phyloP scores from a whole-genome alignment of 2,113 vertebrate genomes.

The Silurus meridionalis region DNA sequence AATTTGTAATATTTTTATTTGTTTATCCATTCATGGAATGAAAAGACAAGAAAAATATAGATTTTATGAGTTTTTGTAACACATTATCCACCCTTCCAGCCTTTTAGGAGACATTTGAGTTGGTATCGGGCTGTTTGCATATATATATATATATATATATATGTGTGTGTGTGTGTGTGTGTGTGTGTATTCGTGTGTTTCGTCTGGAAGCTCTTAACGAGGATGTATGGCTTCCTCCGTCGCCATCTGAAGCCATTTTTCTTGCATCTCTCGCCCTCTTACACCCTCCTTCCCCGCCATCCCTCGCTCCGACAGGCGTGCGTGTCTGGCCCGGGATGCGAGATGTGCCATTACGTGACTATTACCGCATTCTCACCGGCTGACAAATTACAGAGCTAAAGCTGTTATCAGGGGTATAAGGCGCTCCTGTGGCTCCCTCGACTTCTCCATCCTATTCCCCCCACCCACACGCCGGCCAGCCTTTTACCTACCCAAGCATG shows the following conservation, averaged over 20 bases:
- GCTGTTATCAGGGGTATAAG: slow-evolving; percentile 47
- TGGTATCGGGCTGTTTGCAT: no score
- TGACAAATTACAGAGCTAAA: slow-evolving; percentile 61
- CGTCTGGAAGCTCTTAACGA: slow-evolving; percentile 67
- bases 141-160: neutral
- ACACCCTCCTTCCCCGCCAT: slow-evolving; percentile 46
- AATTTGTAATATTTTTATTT: neutral
- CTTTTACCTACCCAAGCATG: slow-evolving; percentile 45
- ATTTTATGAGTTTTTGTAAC: neutral
- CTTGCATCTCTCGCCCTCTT: slow-evolving; percentile 62
- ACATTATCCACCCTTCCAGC: neutral
- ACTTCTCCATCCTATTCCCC: slow-evolving; percentile 28
- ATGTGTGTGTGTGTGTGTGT: slow-evolving; percentile 19
- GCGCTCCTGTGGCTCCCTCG: slow-evolving; percentile 42
- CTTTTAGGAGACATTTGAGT: neutral
- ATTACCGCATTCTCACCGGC: slow-evolving; percentile 65
- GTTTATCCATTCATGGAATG: neutral
- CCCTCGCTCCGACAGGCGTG: slow-evolving; percentile 30
- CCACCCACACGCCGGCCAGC: slow-evolving; percentile 35
- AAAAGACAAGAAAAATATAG: neutral
- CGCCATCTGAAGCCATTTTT: slow-evolving; percentile 70
- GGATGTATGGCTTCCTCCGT: slow-evolving; percentile 73
- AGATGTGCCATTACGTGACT: slow-evolving; percentile 64
- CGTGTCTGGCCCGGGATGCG: slow-evolving; percentile 38
- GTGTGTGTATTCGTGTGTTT: slow-evolving; percentile 35